phyloP scores from a whole-genome alignment of 2,797 vertebrate species.

The Neosilurus mollespiculum region DNA sequence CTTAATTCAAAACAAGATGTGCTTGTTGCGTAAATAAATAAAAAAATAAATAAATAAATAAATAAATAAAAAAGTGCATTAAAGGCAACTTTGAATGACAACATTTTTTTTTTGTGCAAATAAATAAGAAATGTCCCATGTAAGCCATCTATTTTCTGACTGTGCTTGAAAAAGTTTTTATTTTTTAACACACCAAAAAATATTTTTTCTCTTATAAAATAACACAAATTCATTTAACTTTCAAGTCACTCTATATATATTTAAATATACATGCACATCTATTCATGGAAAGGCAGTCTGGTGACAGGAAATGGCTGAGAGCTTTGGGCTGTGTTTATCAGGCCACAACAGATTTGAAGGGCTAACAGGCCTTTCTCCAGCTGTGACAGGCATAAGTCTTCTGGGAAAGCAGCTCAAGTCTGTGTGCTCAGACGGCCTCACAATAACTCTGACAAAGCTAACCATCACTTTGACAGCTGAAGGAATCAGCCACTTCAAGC shows the following conservation, averaged over 20 bases:
- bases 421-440: slow-evolving; percentile 62
- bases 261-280: slow-evolving; percentile 68
- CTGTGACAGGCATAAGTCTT: slow-evolving; percentile 68
- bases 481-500: slow-evolving; percentile 74
- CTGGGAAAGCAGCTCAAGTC: slow-evolving; percentile 60
- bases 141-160: neutral
- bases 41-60: too few species aligned
- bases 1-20: neutral
- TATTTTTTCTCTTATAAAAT: neutral
- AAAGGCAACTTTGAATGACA: neutral
- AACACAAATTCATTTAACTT: slow-evolving; percentile 69
- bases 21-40: too few species aligned
- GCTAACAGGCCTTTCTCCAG: slow-evolving; percentile 63
- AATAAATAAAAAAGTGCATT: too few species aligned
- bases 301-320: slow-evolving; percentile 64
- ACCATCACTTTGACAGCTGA: slow-evolving; percentile 72
- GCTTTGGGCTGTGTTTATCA: slow-evolving; percentile 50
- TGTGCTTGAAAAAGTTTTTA: neutral
- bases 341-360: slow-evolving; percentile 70
- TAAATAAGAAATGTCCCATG: neutral
- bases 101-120: too few species aligned
- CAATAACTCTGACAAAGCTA: slow-evolving; percentile 70
- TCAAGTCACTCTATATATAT: slow-evolving; percentile 71
- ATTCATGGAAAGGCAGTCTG: slow-evolving; percentile 34
- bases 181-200: neutral